Evolutionary conservation across 2,888 invertebrate species (phyloP).

Genomic region (Aethes cnicana): DNA sequence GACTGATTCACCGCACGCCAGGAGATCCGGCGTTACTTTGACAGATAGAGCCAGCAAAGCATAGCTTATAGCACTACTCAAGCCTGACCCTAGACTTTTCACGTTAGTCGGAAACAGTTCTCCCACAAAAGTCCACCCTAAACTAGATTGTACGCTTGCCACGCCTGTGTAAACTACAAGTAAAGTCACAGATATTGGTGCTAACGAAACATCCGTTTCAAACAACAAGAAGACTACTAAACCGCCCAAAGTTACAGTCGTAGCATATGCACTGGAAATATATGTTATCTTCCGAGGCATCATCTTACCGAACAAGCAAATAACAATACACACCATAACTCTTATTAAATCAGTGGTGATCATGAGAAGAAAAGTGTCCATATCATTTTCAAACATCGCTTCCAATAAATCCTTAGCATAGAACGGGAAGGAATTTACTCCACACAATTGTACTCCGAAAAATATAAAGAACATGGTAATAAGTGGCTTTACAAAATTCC

Average conservation of each 20-base stretch:
- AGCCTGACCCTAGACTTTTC: constrained; percentile 55
- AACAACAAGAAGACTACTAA: constrained; percentile 43
- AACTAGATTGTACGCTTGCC: constrained; percentile 43
- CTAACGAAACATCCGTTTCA: constrained; percentile 40
- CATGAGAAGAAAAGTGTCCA: constrained; percentile 51
- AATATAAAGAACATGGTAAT: constrained; percentile 41
- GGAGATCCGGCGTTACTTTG: constrained; percentile 50
- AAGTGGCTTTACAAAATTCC: constrained; percentile 32
- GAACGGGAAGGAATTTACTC: constrained; percentile 52
- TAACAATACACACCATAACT: constrained; percentile 34
- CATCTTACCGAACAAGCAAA: constrained; percentile 45
- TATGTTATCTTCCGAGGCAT: constrained; percentile 47
- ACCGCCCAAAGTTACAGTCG: constrained; percentile 38
- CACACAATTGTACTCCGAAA: constrained; percentile 47
- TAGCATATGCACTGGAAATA: constrained; percentile 40
- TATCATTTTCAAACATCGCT: constrained; percentile 46
- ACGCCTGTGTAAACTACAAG: constrained; percentile 45
- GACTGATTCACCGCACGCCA: constrained; percentile 43
- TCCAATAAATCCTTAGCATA: constrained; percentile 52
- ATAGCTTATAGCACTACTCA: constrained; percentile 48
- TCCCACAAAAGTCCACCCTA: constrained; percentile 54
- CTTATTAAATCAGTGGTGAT: constrained; percentile 49
- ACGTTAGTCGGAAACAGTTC: constrained; percentile 55
- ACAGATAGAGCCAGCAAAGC: constrained; percentile 50
- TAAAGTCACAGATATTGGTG: constrained; percentile 40